Percentiles rank a stretch among this genome's conserved stretches.
These are phyloP conservation scores for Liodrosophila aerea DNA, from an alignment of 2,888 invertebrate genomes.

Conservation along the genomic window DNA sequence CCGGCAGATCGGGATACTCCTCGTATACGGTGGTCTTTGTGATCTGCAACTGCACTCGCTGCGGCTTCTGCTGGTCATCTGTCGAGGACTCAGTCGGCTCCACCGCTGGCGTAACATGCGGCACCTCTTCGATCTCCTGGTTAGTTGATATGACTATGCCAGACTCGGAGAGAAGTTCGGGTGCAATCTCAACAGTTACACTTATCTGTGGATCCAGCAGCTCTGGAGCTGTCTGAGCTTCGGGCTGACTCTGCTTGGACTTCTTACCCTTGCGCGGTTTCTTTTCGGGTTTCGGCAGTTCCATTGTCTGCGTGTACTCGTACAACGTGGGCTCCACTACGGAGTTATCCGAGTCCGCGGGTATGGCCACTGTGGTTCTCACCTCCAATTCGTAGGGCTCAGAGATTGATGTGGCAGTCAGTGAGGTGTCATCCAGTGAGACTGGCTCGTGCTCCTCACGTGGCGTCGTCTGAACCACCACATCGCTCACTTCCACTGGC, in stretches of 20 bases:
- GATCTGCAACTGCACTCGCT: slow-evolving; percentile 75
- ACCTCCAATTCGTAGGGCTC: slow-evolving; percentile 82
- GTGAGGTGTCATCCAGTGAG: slow-evolving; percentile 67
- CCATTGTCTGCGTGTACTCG: slow-evolving; percentile 79
- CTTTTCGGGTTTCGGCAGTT: slow-evolving; percentile 72
- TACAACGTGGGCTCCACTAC: slow-evolving; percentile 73
- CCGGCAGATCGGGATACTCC: slow-evolving; percentile 68
- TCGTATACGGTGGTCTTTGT: slow-evolving; percentile 77
- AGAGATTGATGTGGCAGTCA: slow-evolving; percentile 66
- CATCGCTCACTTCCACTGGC: slow-evolving; percentile 59
- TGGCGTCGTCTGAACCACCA: slow-evolving; percentile 79
- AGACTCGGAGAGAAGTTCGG: slow-evolving; percentile 60
- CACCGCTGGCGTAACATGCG: slow-evolving; percentile 40
- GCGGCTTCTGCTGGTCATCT: slow-evolving; percentile 35
- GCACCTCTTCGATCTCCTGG: slow-evolving; percentile 54
- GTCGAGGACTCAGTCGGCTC: slow-evolving; percentile 3
- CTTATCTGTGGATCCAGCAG: slow-evolving; percentile 71
- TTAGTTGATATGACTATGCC: slow-evolving; percentile 66
- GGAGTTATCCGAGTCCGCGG: slow-evolving; percentile 83
- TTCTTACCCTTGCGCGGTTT: slow-evolving; percentile 80
- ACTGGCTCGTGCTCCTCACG: slow-evolving; percentile 49
- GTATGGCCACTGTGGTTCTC: slow-evolving; percentile 85
- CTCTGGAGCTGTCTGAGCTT: too few relatives aligned
- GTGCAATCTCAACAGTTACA: slow-evolving; percentile 76
- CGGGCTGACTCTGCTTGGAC: slow-evolving; percentile 67